These are phyloP conservation scores for Eurois occulta DNA, from an alignment of 2,888 invertebrate genomes.

Conservation along the genomic window DNA sequence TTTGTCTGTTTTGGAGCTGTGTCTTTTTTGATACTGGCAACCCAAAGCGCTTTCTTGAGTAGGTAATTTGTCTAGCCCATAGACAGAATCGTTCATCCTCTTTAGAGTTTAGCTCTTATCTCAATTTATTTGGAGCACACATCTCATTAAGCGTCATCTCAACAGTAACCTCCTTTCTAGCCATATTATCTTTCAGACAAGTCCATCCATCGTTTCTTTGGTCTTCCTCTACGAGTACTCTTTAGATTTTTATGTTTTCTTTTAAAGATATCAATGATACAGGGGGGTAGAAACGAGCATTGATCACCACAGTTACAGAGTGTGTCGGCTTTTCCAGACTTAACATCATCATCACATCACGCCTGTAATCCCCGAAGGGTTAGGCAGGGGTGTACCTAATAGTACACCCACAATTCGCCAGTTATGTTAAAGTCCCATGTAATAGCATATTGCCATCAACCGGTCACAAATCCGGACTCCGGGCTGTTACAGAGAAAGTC, in stretches of 20 bases:
- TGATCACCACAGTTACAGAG: no score
- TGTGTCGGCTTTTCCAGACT: no score
- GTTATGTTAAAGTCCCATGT: no score
- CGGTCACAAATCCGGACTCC: neutral
- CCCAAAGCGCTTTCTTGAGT: neutral
- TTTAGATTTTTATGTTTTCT: neutral
- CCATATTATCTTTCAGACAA: neutral
- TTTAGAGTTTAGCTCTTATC: neutral
- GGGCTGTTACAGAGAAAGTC: neutral
- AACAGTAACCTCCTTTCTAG: neutral
- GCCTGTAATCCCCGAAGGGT: no score
- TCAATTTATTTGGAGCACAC: neutral
- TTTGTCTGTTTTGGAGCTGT: constrained; percentile 28
- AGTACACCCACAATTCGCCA: no score
- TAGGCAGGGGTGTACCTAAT: no score
- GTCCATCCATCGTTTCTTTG: neutral
- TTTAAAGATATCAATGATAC: no score
- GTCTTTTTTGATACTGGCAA: constrained; percentile 21
- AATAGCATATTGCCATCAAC: no score
- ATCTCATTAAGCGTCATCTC: neutral
- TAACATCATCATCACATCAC: no score
- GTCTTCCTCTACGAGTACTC: neutral
- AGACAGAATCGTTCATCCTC: neutral
- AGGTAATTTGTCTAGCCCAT: neutral
- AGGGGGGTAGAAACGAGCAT: no score